These are phyloP conservation scores for Prionailurus viverrinus DNA, from an alignment of 2,113 vertebrate species.

Conservation along the genomic window DNA sequence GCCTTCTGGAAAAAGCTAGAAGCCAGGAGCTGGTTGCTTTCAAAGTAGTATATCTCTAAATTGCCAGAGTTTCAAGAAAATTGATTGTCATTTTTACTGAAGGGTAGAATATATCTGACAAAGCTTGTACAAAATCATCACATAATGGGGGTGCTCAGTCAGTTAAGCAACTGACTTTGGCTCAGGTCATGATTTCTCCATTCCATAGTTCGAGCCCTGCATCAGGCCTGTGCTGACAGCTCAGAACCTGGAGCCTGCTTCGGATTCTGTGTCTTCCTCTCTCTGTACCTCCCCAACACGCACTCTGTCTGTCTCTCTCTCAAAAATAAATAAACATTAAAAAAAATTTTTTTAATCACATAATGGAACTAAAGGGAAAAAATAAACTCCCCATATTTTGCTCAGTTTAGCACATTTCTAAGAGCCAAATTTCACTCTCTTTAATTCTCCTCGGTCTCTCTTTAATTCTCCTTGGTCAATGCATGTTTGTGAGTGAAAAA, in stretches of 20 bases:
- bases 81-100: background rate
- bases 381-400: background rate
- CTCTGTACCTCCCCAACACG: too few relatives aligned
- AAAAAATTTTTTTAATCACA: background rate
- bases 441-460: background rate
- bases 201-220: too few relatives aligned
- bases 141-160: background rate
- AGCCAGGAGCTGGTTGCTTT: background rate
- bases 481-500: background rate
- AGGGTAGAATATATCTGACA: conserved; percentile 26
- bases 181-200: too few relatives aligned
- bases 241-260: too few relatives aligned
- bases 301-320: too few relatives aligned
- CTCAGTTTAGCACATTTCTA: background rate
- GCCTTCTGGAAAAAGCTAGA: conserved; percentile 1
- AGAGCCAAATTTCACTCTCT: background rate
- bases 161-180: too few relatives aligned
- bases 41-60: background rate
- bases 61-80: background rate
- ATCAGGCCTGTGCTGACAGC: too few relatives aligned
- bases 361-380: background rate
- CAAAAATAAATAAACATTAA: too few relatives aligned
- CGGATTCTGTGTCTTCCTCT: too few relatives aligned
- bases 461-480: background rate
- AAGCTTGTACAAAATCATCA: background rate